Evolutionary conservation across 92 coral and sea anemone genomes (phyloP).

Genomic region (Chrysogorgia sp.): DNA sequence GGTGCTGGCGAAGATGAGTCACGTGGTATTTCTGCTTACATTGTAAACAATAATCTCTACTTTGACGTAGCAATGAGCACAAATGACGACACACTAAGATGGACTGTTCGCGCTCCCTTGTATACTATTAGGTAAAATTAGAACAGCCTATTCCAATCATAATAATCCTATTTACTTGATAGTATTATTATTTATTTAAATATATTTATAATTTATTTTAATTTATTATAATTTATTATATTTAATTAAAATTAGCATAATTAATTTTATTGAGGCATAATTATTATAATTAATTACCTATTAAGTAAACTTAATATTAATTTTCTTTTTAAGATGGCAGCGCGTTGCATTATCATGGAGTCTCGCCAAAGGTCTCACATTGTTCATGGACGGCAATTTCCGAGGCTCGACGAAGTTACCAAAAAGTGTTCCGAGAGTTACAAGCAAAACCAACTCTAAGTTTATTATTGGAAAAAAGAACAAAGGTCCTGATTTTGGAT

Average conservation of each 20-base stretch:
- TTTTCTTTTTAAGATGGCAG: slow-evolving; percentile 77
- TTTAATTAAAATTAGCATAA: too few relatives aligned
- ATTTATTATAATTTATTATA: too few relatives aligned
- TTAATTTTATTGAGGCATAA: neutral
- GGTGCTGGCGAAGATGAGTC: slow-evolving; percentile 83
- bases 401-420: slow-evolving; percentile 93
- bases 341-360: slow-evolving; percentile 96
- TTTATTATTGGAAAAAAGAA: slow-evolving; percentile 87
- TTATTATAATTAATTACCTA: neutral
- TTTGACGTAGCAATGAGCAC: slow-evolving; percentile 93
- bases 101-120: slow-evolving; percentile 98
- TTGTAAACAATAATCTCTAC: slow-evolving; percentile 87
- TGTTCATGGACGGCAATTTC: slow-evolving; percentile 92
- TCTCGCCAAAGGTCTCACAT: slow-evolving; percentile 88
- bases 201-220: neutral
- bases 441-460: slow-evolving; percentile 68
- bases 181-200: neutral
- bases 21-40: slow-evolving; percentile 90
- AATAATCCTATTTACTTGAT: neutral
- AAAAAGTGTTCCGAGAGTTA: slow-evolving; percentile 84
- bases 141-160: too few relatives aligned
- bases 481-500: slow-evolving; percentile 69
- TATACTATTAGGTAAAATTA: slow-evolving; percentile 84
- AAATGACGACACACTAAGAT: slow-evolving; percentile 87
- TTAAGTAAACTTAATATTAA: neutral